Percentiles rank a stretch among this genome's conserved stretches.
Evolutionary conservation across 2,797 vertebrate genomes (phyloP).

Genomic region (Cryptoprocta ferox): DNA sequence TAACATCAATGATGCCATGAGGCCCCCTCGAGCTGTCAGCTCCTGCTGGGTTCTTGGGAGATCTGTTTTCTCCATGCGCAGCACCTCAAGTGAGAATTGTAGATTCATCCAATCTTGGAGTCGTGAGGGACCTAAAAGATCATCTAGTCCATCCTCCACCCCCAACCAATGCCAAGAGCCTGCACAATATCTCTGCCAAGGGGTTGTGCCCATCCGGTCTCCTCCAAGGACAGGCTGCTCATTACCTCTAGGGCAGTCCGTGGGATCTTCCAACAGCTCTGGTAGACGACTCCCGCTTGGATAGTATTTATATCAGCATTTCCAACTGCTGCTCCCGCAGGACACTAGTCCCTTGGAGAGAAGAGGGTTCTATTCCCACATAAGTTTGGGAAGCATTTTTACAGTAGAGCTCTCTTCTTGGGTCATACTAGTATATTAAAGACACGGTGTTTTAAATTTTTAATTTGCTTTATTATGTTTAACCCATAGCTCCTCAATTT

Average conservation of each 20-base stretch:
- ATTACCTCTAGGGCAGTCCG: not conserved
- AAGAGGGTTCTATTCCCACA: not conserved
- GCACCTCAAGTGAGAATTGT: not conserved
- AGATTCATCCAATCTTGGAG: not conserved
- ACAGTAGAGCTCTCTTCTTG: not conserved
- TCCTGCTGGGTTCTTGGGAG: not conserved
- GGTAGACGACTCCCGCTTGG: not conserved
- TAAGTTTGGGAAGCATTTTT: not conserved
- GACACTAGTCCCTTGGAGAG: not conserved
- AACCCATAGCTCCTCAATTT: not conserved
- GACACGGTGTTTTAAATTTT: not conserved
- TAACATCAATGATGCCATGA: accelerated
- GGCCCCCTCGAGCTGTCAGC: not conserved
- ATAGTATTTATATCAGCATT: not conserved
- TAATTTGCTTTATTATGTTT: not conserved
- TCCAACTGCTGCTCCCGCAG: not conserved
- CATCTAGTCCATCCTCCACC: not conserved
- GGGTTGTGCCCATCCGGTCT: not conserved
- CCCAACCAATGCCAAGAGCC: not conserved
- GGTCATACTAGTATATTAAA: not conserved
- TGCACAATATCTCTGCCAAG: not conserved
- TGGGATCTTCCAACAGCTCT: not conserved
- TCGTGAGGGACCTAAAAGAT: not conserved
- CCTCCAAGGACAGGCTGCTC: not conserved
- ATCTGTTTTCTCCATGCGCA: not conserved